Evolutionary conservation across 1,140 invertebrate genomes (phyloP).

Genomic region (Pantala flavescens): DNA sequence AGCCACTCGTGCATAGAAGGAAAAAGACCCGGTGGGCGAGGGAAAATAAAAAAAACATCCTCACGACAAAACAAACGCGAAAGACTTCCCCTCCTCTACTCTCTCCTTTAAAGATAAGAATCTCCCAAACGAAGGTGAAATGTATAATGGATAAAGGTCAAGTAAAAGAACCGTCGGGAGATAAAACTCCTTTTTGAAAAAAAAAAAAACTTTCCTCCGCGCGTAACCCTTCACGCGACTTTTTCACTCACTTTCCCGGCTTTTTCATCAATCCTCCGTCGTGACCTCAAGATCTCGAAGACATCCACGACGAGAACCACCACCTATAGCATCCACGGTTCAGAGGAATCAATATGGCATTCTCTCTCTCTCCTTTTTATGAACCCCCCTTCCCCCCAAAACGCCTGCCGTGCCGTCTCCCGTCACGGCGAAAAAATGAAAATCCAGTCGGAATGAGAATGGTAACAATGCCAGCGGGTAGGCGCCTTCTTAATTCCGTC

Average conservation of each 20-base stretch:
- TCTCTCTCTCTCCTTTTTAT: not conserved
- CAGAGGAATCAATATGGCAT: not conserved
- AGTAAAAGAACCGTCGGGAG: not conserved
- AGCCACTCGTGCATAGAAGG: too few relatives aligned
- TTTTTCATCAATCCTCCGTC: not conserved
- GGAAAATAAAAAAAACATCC: too few relatives aligned
- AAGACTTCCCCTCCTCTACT: not conserved
- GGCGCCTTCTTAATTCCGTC: not conserved
- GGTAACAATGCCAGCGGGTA: not conserved
- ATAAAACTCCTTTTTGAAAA: not conserved
- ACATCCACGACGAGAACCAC: not conserved
- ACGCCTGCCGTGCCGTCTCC: not conserved
- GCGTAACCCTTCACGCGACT: not conserved
- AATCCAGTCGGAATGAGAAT: not conserved
- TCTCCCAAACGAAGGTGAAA: not conserved
- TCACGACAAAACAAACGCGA: not conserved
- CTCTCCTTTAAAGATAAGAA: not conserved
- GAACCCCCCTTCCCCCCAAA: not conserved
- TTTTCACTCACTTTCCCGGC: not conserved
- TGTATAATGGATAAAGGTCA: slow-evolving; percentile 6
- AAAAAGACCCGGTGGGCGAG: too few relatives aligned
- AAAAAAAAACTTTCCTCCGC: not conserved
- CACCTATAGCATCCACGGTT: not conserved
- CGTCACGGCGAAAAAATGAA: not conserved
- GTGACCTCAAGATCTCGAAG: slow-evolving; percentile 2